phyloP scores from a whole-genome alignment of 2,797 vertebrate genomes.

The Alectoris magna region DNA sequence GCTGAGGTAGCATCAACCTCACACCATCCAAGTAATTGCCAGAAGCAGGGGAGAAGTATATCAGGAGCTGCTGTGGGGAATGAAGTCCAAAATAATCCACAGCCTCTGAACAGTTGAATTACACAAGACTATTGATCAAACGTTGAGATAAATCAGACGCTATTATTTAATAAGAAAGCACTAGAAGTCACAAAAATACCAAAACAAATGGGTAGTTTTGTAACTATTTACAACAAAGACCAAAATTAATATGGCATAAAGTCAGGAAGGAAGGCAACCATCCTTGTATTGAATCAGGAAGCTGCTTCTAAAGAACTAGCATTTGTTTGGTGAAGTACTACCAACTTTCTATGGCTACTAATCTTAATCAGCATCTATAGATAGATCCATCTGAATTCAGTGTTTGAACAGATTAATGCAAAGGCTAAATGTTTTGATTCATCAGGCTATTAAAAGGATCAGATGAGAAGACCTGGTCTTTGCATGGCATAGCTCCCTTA shows the following conservation, averaged over 20 bases:
- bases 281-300: background rate
- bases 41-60: background rate
- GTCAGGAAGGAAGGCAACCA: background rate
- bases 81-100: background rate
- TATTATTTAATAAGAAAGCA: background rate
- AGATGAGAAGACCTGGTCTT: background rate
- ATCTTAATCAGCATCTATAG: background rate
- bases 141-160: background rate
- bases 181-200: background rate
- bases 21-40: background rate
- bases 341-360: background rate
- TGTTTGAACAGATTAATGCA: background rate
- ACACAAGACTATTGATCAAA: background rate
- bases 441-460: background rate
- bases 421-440: background rate
- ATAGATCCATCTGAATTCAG: background rate
- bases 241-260: background rate
- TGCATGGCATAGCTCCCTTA: background rate
- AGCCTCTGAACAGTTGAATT: background rate
- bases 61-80: background rate
- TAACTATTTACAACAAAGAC: background rate
- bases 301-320: background rate
- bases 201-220: background rate
- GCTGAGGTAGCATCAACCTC: background rate
- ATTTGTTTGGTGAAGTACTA: background rate